These are phyloP conservation scores for Ondatra zibethicus DNA, from an alignment of 2,113 vertebrate species.

Conservation along the genomic window DNA sequence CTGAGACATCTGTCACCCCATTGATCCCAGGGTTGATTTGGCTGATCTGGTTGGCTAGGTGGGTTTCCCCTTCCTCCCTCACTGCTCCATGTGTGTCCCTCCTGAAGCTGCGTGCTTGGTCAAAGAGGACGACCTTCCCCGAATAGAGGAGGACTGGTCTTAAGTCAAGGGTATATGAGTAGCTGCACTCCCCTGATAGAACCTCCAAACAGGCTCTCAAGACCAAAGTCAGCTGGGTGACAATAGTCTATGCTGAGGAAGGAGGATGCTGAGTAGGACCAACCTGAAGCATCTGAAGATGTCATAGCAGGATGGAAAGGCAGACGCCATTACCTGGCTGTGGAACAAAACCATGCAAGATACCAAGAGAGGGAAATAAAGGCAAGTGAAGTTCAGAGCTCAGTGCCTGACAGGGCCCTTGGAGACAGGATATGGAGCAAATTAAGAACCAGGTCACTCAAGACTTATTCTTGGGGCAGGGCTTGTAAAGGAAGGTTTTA, in stretches of 20 bases:
- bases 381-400: background rate
- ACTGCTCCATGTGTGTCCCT: too few species aligned
- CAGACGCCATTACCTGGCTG: background rate
- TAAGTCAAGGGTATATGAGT: too few species aligned
- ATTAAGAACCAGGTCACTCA: background rate
- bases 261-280: background rate
- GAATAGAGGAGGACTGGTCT: too few species aligned
- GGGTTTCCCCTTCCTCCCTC: too few species aligned
- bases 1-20: too few species aligned
- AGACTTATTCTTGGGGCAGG: background rate
- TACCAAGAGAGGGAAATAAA: background rate
- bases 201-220: too few species aligned
- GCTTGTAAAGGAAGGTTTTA: background rate
- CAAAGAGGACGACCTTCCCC: too few species aligned
- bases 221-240: background rate
- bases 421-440: background rate
- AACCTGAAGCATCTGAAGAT: background rate
- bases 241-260: background rate
- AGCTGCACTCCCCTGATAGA: too few species aligned
- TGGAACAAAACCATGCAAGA: background rate
- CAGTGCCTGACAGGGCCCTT: background rate
- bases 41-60: too few species aligned
- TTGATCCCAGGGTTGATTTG: too few species aligned
- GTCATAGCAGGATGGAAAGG: background rate
- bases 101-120: too few species aligned